phyloP scores from a whole-genome alignment of 2,113 vertebrate genomes.

The Atractosteus spatula region DNA sequence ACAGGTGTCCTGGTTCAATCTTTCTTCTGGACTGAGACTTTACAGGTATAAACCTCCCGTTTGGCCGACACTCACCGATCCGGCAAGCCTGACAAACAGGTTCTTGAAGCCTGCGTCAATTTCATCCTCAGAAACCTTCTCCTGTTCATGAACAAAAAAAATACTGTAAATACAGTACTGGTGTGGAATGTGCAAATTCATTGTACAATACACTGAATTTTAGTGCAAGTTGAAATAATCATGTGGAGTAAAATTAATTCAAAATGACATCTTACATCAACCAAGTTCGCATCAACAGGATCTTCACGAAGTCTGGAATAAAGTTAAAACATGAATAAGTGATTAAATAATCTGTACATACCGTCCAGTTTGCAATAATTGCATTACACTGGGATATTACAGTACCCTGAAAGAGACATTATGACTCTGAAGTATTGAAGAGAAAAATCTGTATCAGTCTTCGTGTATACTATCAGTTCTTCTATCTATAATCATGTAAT shows the following conservation, averaged over 20 bases:
- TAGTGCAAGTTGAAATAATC: slow-evolving; percentile 1
- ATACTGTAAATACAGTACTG: not conserved
- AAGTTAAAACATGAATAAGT: not conserved
- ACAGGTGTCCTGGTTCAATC: too few relatives aligned
- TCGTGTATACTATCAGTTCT: too few relatives aligned
- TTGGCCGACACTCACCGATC: slow-evolving; percentile 55
- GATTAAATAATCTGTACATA: too few relatives aligned
- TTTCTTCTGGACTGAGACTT: too few relatives aligned
- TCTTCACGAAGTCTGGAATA: slow-evolving; percentile 62
- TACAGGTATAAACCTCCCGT: too few relatives aligned
- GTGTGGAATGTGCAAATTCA: not conserved
- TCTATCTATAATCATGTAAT: too few relatives aligned
- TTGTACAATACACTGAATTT: not conserved
- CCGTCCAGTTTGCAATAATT: too few relatives aligned
- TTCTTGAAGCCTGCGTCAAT: slow-evolving; percentile 63
- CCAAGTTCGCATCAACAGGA: slow-evolving; percentile 54
- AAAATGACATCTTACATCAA: slow-evolving; percentile 47
- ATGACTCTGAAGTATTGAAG: too few relatives aligned
- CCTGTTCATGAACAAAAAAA: slow-evolving; percentile 57
- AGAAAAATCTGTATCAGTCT: too few relatives aligned
- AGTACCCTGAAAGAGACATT: too few relatives aligned
- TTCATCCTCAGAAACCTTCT: slow-evolving; percentile 52
- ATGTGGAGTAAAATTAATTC: too few relatives aligned
- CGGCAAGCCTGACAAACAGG: slow-evolving; percentile 73
- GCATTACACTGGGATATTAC: too few relatives aligned